Evolutionary conservation across 1,140 invertebrate species (phyloP).

Genomic region (Diabrotica virgifera): DNA sequence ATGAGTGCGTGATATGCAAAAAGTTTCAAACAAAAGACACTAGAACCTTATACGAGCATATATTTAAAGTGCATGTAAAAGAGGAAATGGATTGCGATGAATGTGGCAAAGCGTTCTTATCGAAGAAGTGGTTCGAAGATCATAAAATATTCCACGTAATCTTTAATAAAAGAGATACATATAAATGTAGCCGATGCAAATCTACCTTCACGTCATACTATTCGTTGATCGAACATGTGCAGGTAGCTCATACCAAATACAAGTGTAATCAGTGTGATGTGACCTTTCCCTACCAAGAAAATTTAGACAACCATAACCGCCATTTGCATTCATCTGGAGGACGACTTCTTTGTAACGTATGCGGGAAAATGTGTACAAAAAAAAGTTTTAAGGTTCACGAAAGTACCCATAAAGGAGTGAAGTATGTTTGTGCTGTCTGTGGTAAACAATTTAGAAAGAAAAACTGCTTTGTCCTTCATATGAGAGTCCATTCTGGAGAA

Average conservation of each 20-base stretch:
- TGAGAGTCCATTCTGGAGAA: slow-evolving; percentile 56
- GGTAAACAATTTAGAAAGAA: slow-evolving; percentile 60
- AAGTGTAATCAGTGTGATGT: too few relatives aligned
- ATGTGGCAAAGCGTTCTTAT: too few relatives aligned
- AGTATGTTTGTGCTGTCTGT: slow-evolving; percentile 44
- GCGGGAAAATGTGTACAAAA: background rate
- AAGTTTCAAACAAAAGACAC: background rate
- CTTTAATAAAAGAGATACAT: too few relatives aligned
- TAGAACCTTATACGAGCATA: too few relatives aligned
- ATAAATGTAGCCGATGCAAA: too few relatives aligned
- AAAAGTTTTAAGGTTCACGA: background rate
- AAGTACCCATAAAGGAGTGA: background rate
- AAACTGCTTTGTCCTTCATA: slow-evolving; percentile 58
- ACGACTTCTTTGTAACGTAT: background rate
- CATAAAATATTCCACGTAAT: too few relatives aligned
- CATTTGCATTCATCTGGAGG: background rate
- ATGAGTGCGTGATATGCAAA: background rate
- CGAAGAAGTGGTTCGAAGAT: too few relatives aligned
- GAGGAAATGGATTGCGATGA: too few relatives aligned
- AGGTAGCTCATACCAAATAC: too few relatives aligned
- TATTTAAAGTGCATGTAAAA: too few relatives aligned
- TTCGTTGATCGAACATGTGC: background rate
- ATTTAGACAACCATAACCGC: background rate
- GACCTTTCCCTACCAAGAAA: background rate
- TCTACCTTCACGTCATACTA: too few relatives aligned